Evolutionary conservation across 1,140 invertebrate genomes (phyloP).

Genomic region (Drosophila biarmipes): DNA sequence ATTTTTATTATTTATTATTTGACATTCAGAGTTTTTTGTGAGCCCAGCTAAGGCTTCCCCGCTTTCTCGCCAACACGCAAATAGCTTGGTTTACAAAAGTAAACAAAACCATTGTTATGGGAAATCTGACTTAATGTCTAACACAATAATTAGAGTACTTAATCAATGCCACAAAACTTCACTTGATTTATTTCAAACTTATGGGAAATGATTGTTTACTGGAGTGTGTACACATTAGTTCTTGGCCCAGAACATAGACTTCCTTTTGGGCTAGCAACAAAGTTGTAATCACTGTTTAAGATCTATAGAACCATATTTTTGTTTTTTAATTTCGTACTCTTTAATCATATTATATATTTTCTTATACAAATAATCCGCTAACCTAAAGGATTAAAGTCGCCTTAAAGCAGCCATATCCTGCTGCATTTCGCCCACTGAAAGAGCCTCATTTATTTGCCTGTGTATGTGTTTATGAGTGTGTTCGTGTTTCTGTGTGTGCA

Average conservation of each 20-base stretch:
- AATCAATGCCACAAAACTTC: conserved; percentile 13
- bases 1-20: conserved; percentile 66
- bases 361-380: background rate
- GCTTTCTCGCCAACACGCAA: conserved; percentile 57
- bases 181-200: conserved; percentile 17
- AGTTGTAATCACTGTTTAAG: too few species aligned
- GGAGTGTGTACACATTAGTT: too few species aligned
- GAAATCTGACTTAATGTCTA: background rate
- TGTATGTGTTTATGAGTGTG: conserved; percentile 20
- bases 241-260: too few species aligned
- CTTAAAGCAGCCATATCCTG: conserved; percentile 49
- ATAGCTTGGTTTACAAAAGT: conserved; percentile 49
- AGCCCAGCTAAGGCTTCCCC: background rate
- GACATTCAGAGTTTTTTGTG: conserved; percentile 46
- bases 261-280: too few species aligned
- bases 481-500: conserved; percentile 48
- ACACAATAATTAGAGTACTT: background rate
- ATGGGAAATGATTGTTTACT: background rate
- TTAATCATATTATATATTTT: too few species aligned
- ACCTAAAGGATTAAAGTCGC: conserved; percentile 46
- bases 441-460: conserved; percentile 56
- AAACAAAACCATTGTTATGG: conserved; percentile 33
- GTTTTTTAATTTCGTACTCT: too few species aligned
- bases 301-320: too few species aligned
- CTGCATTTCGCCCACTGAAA: conserved; percentile 27